Evolutionary conservation across 2,113 vertebrate species (phyloP).

Genomic region (Ophthalmolycus amberensis): DNA sequence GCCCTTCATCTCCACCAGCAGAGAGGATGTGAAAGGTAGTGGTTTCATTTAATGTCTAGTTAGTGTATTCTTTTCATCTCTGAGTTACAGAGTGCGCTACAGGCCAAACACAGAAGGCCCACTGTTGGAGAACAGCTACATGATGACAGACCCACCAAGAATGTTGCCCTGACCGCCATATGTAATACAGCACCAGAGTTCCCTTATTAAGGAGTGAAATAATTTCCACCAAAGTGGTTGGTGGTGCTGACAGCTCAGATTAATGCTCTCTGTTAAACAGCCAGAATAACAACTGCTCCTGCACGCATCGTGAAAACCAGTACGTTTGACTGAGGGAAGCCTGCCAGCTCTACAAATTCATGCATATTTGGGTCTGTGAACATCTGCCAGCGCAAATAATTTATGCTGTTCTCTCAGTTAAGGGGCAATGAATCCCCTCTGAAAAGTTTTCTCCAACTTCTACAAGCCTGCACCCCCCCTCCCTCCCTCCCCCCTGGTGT

Average conservation of each 20-base stretch:
- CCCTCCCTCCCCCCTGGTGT: slow-evolving; percentile 51
- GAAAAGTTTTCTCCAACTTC: slow-evolving; percentile 82
- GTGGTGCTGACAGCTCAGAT: slow-evolving; percentile 80
- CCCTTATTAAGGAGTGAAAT: slow-evolving; percentile 79
- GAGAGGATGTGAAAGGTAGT: slow-evolving; percentile 52
- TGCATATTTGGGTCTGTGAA: slow-evolving; percentile 90
- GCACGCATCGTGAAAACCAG: slow-evolving; percentile 81
- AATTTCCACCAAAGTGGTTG: slow-evolving; percentile 73
- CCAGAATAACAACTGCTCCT: slow-evolving; percentile 79
- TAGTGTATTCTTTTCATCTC: slow-evolving; percentile 68
- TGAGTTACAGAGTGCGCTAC: slow-evolving; percentile 59
- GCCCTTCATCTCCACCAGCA: slow-evolving; percentile 24
- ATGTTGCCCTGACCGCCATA: slow-evolving; percentile 77
- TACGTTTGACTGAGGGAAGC: slow-evolving; percentile 77
- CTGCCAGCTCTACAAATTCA: slow-evolving; percentile 87
- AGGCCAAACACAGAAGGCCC: slow-evolving; percentile 71
- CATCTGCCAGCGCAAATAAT: slow-evolving; percentile 88
- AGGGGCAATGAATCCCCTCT: slow-evolving; percentile 80
- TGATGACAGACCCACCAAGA: slow-evolving; percentile 82
- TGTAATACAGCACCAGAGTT: slow-evolving; percentile 81
- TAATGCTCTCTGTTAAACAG: slow-evolving; percentile 79
- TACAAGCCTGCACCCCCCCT: slow-evolving; percentile 43
- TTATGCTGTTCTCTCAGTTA: slow-evolving; percentile 83
- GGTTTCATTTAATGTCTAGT: slow-evolving; percentile 71
- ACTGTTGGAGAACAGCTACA: slow-evolving; percentile 71